Evolutionary conservation across 2,888 invertebrate genomes (phyloP).

Genomic region (Drosophila fungiperda): DNA sequence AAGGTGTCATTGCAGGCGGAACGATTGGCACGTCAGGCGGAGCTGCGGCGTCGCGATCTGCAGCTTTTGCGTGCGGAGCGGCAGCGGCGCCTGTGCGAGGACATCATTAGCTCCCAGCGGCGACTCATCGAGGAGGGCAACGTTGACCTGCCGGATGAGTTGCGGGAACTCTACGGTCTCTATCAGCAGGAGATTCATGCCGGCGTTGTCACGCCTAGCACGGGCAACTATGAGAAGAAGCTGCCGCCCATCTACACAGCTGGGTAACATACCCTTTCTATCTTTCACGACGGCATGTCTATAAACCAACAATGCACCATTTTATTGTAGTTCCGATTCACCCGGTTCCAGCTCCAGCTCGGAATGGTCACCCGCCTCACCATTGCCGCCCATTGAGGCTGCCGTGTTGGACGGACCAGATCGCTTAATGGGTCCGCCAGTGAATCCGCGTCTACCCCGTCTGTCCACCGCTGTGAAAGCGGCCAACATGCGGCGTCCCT

Average conservation of each 20-base stretch:
- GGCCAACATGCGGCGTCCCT: conserved; percentile 53
- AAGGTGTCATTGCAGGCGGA: conserved; percentile 96
- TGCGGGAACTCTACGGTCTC: conserved; percentile 92
- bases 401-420: conserved; percentile 70
- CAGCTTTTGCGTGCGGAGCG: conserved; percentile 93
- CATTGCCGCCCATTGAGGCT: conserved; percentile 78
- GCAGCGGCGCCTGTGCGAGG: conserved; percentile 94
- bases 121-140: conserved; percentile 93
- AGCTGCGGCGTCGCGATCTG: conserved; percentile 93
- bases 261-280: conserved; percentile 74
- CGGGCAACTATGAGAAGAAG: conserved; percentile 83
- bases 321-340: conserved; percentile 81
- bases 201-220: conserved; percentile 86
- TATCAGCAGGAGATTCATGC: conserved; percentile 96
- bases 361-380: conserved; percentile 85
- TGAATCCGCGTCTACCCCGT: conserved; percentile 83
- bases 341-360: conserved; percentile 85
- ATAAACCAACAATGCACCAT: not conserved
- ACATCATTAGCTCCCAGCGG: conserved; percentile 95
- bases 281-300: not conserved
- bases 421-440: conserved; percentile 84
- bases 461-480: conserved; percentile 58
- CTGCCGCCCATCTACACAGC: conserved; percentile 85
- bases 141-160: conserved; percentile 89
- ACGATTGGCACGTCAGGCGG: conserved; percentile 93